These are phyloP conservation scores for Nannospalax galili DNA, from an alignment of 2,113 vertebrate genomes.

Conservation along the genomic window DNA sequence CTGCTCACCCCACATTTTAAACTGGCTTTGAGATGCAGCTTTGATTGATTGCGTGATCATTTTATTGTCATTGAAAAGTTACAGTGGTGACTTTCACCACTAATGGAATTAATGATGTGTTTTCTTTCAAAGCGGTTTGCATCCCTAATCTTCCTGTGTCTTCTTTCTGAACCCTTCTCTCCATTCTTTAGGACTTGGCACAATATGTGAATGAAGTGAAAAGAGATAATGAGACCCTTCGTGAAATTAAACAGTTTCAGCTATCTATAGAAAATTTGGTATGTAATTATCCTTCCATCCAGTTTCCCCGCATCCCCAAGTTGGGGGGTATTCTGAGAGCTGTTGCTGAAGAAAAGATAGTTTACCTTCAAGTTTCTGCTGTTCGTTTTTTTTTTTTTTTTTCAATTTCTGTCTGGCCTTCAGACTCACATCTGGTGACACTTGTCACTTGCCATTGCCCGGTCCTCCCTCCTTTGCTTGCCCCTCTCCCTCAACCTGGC, in stretches of 20 bases:
- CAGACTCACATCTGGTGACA: background rate
- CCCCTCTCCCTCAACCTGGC: background rate
- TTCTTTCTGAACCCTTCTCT: constrained; percentile 65
- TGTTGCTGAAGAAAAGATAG: constrained; percentile 15
- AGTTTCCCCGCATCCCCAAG: background rate
- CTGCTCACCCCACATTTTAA: constrained; percentile 6
- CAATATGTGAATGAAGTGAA: constrained; percentile 99
- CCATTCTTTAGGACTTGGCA: constrained; percentile 93
- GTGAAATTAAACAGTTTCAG: constrained; percentile 97
- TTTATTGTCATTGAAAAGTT: constrained; percentile 58
- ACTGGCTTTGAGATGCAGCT: constrained; percentile 33
- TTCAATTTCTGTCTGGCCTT: background rate
- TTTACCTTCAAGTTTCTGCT: constrained; percentile 41
- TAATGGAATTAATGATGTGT: constrained; percentile 56
- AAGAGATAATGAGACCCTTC: constrained; percentile 97
- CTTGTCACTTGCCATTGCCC: accelerated
- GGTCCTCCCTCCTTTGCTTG: background rate
- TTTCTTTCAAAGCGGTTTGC: constrained; percentile 41
- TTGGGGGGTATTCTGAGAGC: background rate
- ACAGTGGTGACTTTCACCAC: background rate
- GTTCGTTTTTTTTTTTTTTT: background rate
- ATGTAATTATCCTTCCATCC: constrained; percentile 67
- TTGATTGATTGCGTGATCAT: constrained; percentile 47
- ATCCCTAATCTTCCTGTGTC: constrained; percentile 16
- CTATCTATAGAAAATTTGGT: constrained; percentile 98